Base-by-base conservation (phyloP, 2,888 invertebrate genomes). In the Perizoma affinitatum region DNA sequence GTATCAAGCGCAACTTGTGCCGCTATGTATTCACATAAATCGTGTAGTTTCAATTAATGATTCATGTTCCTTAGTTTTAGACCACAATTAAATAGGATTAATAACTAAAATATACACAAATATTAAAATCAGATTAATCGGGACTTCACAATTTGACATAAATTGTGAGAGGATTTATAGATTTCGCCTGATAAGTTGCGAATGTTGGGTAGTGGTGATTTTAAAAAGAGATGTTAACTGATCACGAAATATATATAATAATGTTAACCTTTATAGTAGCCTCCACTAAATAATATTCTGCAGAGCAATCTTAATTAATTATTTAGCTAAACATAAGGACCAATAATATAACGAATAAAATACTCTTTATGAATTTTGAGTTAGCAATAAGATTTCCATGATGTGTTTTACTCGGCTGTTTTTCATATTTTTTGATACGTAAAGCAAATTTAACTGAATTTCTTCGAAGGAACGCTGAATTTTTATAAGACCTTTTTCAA, bases 291-390 rank as follows among this genome's bases (percentile, higher is more conserved):
- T 22, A 22, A 22, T 38, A 7, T 38, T 38, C 38, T 38, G 38
- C 38, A 38, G 38, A 38, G 38, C 42, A 51, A 6, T 52, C 5
- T 11, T 34, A 51, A 58, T 46, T 38, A 51, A 48, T 60, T 61
- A 51, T 59, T 56, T 63, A 68, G 62, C 64, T 63, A 61, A 63
- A 66, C 61, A 35, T 67, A 68, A 65, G 70, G 70, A 70, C 70
- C 70, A 70, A 70, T 68, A 63, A 63, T 53, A 55, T 65, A 61
- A 56, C 51, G 54, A 65, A 61, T 47, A 54, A 54, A 63, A 65
- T 61, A 65, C 65, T 65, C 61, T 64, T 50, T 64, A 34, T 52
- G 42, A 58, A 56, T 8, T 42, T 48, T 61, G 49, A 40, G 44
- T 61, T 58, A 33, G 36, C 50, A 10, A 58, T 52, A 45, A 45